Conservation (phyloP, 92 coral and sea anemone species). For the Muricea muricata region DNA sequence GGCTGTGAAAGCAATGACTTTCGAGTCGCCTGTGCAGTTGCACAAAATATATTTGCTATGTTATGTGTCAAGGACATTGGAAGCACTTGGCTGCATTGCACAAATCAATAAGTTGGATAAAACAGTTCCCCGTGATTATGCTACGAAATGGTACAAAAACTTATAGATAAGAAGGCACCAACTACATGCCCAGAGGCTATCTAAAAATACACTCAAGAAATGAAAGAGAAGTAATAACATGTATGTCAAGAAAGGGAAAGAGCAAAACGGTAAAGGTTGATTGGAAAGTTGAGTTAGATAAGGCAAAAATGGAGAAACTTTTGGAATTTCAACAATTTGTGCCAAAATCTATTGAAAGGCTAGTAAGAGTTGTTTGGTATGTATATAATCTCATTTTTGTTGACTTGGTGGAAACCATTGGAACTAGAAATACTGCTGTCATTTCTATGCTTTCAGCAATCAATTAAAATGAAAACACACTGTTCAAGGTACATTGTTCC, state of each 20-base stretch:
- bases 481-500: slow-evolving; percentile 3
- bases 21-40: slow-evolving; percentile 56
- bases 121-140: slow-evolving; percentile 31
- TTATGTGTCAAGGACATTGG: slow-evolving; percentile 53
- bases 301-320: neutral
- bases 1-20: slow-evolving; percentile 53
- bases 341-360: slow-evolving; percentile 34
- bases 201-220: slow-evolving; percentile 28
- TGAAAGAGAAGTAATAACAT: slow-evolving; percentile 36
- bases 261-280: no score
- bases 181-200: slow-evolving; percentile 22
- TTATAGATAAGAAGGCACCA: slow-evolving; percentile 57
- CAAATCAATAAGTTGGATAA: slow-evolving; percentile 39
- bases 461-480: neutral
- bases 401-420: slow-evolving; percentile 55
- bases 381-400: slow-evolving; percentile 41
- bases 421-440: neutral
- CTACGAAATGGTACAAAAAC: slow-evolving; percentile 40
- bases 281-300: neutral
- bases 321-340: slow-evolving; percentile 41
- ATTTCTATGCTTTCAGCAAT: neutral
- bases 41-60: slow-evolving; percentile 44
- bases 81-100: slow-evolving; percentile 38
- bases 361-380: neutral
- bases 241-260: slow-evolving; percentile 47